Conservation (phyloP, 2,113 vertebrate genomes). For the Anhinga rufa region DNA sequence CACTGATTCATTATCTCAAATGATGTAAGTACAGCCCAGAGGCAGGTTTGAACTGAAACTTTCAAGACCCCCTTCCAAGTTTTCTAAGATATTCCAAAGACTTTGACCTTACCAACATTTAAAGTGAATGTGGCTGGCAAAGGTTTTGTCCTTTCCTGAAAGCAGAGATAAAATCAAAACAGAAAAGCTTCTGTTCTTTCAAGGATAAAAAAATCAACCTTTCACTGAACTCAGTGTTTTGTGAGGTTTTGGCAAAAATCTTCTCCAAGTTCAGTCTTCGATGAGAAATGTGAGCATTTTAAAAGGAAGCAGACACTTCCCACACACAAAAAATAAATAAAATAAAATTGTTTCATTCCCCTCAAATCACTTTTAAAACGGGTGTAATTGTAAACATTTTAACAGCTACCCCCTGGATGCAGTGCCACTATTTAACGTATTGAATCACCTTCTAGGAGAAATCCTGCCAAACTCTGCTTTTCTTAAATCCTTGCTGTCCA, state of each 20-base stretch:
- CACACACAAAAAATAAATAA: not conserved
- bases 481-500: not conserved
- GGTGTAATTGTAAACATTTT: not conserved
- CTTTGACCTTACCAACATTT: not conserved
- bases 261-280: not conserved
- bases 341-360: not conserved
- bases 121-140: not conserved
- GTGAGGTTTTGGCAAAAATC: not conserved
- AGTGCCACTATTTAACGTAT: not conserved
- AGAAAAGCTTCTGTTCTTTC: slow-evolving; percentile 7
- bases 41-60: not conserved
- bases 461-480: not conserved
- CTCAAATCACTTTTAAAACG: not conserved
- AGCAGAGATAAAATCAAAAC: not conserved
- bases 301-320: not conserved
- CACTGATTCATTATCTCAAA: not conserved
- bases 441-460: not conserved
- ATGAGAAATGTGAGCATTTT: not conserved
- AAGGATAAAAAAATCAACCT: not conserved
- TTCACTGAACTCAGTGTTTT: not conserved
- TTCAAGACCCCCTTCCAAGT: not conserved
- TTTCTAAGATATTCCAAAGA: not conserved
- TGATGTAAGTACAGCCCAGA: not conserved
- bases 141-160: not conserved
- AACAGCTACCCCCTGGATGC: not conserved